Conservation (phyloP, 2,888 invertebrate genomes). For the Cabera pusaria region DNA sequence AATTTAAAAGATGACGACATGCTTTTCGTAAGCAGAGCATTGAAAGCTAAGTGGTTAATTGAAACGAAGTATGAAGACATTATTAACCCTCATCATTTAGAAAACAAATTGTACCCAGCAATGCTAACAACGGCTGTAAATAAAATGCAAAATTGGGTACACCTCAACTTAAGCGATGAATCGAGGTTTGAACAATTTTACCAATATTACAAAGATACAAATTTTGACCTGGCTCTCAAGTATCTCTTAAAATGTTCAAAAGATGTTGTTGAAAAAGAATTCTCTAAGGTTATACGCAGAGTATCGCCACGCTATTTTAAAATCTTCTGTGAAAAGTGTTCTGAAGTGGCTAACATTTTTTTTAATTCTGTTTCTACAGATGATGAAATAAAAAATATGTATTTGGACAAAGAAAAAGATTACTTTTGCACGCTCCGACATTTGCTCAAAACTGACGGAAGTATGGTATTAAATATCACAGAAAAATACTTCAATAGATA, state of each 20-base stretch:
- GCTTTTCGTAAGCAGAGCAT: constrained; percentile 59
- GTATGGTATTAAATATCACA: constrained; percentile 33
- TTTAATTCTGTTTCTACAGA: constrained; percentile 23
- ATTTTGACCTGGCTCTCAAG: constrained; percentile 28
- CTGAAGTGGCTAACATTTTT: constrained; percentile 28
- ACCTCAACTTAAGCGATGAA: constrained; percentile 26
- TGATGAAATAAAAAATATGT: constrained; percentile 12
- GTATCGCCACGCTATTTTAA: constrained; percentile 34
- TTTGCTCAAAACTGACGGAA: constrained; percentile 26
- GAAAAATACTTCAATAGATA: constrained; percentile 32
- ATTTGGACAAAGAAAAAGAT: constrained; percentile 14
- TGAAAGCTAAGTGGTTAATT: constrained; percentile 57
- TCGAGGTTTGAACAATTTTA: constrained; percentile 33
- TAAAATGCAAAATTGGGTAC: constrained; percentile 32
- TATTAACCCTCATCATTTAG: constrained; percentile 56
- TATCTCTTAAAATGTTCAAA: constrained; percentile 29
- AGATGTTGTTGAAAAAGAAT: constrained; percentile 21
- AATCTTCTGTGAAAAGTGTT: constrained; percentile 30
- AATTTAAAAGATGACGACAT: constrained; percentile 58
- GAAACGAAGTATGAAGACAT: constrained; percentile 41
- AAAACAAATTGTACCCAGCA: constrained; percentile 49
- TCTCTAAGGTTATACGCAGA: constrained; percentile 23
- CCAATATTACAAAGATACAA: constrained; percentile 24
- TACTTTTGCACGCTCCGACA: constrained; percentile 24
- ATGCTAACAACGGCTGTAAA: constrained; percentile 52